phyloP scores from a whole-genome alignment of 1,140 invertebrate genomes.

The Andrena cerasifolii region DNA sequence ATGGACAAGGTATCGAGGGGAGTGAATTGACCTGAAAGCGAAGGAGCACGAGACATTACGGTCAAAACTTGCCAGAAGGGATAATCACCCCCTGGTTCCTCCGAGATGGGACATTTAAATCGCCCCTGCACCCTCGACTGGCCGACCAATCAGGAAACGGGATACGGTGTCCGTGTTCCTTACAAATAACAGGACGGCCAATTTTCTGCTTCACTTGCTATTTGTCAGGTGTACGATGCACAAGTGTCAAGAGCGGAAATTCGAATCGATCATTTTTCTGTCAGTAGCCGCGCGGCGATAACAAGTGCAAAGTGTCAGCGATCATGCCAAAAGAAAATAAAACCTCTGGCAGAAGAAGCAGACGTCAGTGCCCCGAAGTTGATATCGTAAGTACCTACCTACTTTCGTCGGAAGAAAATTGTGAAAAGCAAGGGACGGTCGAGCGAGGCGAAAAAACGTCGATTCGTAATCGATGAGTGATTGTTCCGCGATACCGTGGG shows the following conservation, averaged over 20 bases:
- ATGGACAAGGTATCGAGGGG: neutral
- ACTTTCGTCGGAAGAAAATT: neutral
- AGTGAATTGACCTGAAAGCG: slow-evolving; percentile 21
- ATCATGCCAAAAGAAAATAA: neutral
- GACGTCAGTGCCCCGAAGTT: neutral
- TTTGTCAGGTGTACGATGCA: neutral
- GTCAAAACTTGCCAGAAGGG: neutral
- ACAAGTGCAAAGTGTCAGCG: neutral
- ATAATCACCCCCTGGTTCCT: neutral
- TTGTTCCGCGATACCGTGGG: neutral
- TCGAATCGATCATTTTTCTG: neutral
- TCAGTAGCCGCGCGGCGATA: neutral
- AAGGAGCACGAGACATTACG: neutral
- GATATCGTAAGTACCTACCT: slow-evolving; percentile 25
- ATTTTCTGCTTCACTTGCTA: slow-evolving; percentile 10
- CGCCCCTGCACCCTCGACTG: neutral
- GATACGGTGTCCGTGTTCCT: too few relatives aligned
- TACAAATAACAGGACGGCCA: neutral
- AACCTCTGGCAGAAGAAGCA: neutral
- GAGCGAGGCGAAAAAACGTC: neutral
- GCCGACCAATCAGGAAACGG: slow-evolving; percentile 3
- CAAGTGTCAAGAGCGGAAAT: neutral
- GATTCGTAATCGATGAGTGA: neutral
- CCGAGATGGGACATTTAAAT: neutral
- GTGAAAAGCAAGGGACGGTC: too few relatives aligned